Evolutionary conservation across 2,888 invertebrate species (phyloP).

Genomic region (Drosophila hamatofila): DNA sequence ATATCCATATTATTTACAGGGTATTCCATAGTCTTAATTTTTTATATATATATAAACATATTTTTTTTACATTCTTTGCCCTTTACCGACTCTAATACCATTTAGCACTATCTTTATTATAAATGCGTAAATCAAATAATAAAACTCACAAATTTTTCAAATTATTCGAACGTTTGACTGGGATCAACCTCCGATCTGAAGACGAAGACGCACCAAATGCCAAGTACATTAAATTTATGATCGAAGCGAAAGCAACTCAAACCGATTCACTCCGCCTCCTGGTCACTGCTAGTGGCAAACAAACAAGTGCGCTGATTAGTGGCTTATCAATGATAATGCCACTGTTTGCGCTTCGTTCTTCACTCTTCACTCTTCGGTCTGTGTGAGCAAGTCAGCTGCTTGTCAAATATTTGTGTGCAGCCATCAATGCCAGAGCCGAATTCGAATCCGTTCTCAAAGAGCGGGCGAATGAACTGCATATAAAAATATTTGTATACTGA

Average conservation of each 20-base stretch:
- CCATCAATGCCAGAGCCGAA: constrained; percentile 54
- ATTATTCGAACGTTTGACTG: constrained; percentile 34
- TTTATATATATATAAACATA: too few relatives aligned
- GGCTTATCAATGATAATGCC: constrained; percentile 52
- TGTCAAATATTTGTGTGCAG: constrained; percentile 69
- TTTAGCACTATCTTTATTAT: constrained; percentile 20
- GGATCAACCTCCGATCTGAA: constrained; percentile 28
- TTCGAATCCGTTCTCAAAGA: constrained; percentile 19
- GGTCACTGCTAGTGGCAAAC: constrained; percentile 14
- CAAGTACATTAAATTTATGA: constrained; percentile 60
- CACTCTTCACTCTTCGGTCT: background rate
- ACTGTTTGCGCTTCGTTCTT: constrained; percentile 38
- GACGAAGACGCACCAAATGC: constrained; percentile 27
- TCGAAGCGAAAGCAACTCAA: background rate
- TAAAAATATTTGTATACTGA: constrained; percentile 74
- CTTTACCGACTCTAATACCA: constrained; percentile 6
- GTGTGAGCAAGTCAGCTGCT: constrained; percentile 42
- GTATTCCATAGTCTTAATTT: background rate
- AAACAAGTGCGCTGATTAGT: constrained; percentile 72
- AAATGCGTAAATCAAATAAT: constrained; percentile 65
- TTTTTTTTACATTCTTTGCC: background rate
- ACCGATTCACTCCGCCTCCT: background rate
- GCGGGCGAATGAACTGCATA: constrained; percentile 64
- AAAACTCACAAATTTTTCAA: constrained; percentile 58
- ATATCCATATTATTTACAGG: constrained; percentile 11